A percentile compares a stretch with the other conserved stretches of the same genome.
Evolutionary conservation across 2,113 vertebrate species (phyloP).

Genomic region (Megalops atlanticus): DNA sequence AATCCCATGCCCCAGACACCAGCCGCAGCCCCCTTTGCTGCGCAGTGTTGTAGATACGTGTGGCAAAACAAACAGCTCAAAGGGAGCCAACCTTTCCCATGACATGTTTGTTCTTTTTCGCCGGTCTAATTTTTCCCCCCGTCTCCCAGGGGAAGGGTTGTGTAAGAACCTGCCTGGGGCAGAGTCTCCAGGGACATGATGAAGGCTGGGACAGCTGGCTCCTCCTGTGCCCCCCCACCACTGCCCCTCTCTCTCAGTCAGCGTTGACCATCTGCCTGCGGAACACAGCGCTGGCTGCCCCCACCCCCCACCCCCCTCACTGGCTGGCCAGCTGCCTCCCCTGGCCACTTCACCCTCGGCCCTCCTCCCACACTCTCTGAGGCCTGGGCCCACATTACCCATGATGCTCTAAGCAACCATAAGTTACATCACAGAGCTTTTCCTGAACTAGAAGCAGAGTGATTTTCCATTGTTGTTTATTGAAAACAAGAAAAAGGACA

Average conservation of each 20-base stretch:
- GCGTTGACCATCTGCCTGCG: constrained; percentile 67
- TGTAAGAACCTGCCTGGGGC: constrained; percentile 35
- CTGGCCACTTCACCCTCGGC: not conserved
- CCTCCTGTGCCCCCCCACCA: constrained; percentile 36
- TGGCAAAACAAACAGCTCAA: not conserved
- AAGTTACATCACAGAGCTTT: not conserved
- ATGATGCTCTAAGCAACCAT: not conserved
- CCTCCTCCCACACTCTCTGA: not conserved
- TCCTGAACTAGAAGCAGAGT: not conserved
- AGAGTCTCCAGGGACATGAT: constrained; percentile 45
- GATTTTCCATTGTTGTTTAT: not conserved
- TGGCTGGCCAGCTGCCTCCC: not conserved
- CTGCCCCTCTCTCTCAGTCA: constrained; percentile 41
- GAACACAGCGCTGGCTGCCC: not conserved
- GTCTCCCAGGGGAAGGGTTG: not conserved
- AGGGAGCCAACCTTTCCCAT: constrained; percentile 18
- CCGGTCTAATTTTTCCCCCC: not conserved
- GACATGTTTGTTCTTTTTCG: constrained; percentile 6
- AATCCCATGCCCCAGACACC: not conserved
- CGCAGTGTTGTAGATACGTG: not conserved
- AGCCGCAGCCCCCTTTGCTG: not conserved
- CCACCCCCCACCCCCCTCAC: not conserved
- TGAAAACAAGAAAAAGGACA: not conserved
- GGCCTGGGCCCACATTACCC: not conserved
- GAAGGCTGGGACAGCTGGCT: constrained; percentile 63